phyloP scores from a whole-genome alignment of 2,888 invertebrate genomes.

The Cataglyphis albicans region DNA sequence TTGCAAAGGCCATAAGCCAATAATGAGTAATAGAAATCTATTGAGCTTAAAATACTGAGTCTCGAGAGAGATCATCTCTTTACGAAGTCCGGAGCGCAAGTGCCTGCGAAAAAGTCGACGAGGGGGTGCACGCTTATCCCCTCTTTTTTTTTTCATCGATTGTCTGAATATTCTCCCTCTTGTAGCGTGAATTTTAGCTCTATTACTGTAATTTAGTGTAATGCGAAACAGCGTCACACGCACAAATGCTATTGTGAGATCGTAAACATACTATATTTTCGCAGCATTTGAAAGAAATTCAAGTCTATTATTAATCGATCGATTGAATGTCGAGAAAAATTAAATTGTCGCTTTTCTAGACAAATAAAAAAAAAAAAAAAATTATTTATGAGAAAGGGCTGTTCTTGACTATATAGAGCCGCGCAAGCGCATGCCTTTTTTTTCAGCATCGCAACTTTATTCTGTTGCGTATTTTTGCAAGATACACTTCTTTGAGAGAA shows the following conservation, averaged over 20 bases:
- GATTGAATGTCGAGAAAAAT: too few species aligned
- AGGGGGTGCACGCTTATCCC: neutral
- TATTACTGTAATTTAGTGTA: constrained; percentile 3
- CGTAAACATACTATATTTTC: too few species aligned
- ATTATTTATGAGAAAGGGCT: too few species aligned
- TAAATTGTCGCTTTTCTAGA: too few species aligned
- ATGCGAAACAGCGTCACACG: neutral
- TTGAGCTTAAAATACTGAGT: constrained; percentile 1
- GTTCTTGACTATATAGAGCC: too few species aligned
- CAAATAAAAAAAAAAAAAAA: too few species aligned
- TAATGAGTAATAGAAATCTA: neutral
- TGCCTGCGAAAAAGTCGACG: neutral
- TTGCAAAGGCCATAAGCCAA: constrained; percentile 23
- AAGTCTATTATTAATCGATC: too few species aligned
- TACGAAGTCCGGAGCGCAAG: neutral
- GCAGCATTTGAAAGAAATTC: too few species aligned
- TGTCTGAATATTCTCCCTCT: neutral
- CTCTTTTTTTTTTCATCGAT: neutral
- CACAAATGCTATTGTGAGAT: neutral
- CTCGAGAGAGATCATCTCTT: neutral
- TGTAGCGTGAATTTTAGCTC: neutral
- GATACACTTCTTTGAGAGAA: too few species aligned
- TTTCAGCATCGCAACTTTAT: too few species aligned
- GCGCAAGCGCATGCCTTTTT: too few species aligned
- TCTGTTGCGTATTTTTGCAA: too few species aligned